These are phyloP conservation scores for Dryadula phaetusa DNA, from an alignment of 2,888 invertebrate species.

Conservation along the genomic window DNA sequence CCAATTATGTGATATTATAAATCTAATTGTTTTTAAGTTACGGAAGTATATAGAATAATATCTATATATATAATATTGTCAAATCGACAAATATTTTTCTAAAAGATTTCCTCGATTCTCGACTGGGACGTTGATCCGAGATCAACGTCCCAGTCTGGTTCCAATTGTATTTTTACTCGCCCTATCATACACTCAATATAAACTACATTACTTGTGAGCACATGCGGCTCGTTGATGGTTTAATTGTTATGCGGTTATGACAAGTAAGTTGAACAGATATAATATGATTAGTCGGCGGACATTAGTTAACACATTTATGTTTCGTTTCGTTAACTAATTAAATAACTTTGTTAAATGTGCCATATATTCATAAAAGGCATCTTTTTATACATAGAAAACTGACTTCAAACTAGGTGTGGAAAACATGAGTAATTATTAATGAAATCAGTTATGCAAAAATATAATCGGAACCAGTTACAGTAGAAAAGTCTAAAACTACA, in stretches of 20 bases:
- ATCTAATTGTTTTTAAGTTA: too few relatives aligned
- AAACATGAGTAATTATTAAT: not conserved
- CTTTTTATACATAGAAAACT: not conserved
- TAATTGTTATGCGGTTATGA: slow-evolving; percentile 44
- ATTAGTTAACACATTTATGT: slow-evolving; percentile 24
- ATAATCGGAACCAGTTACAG: not conserved
- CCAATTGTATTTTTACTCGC: slow-evolving; percentile 55
- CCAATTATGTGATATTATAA: too few relatives aligned
- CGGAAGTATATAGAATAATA: too few relatives aligned
- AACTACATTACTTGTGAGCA: slow-evolving; percentile 35
- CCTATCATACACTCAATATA: slow-evolving; percentile 42
- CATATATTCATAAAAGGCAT: not conserved
- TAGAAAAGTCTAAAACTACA: slow-evolving; percentile 1
- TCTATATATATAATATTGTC: not conserved
- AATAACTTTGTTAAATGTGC: slow-evolving; percentile 21
- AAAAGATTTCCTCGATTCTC: slow-evolving; percentile 54
- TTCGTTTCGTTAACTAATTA: slow-evolving; percentile 27
- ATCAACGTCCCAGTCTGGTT: slow-evolving; percentile 62
- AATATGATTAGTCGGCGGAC: slow-evolving; percentile 17
- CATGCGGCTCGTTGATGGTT: slow-evolving; percentile 37
- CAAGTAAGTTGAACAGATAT: slow-evolving; percentile 40
- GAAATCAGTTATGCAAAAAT: not conserved
- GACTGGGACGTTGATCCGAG: slow-evolving; percentile 72
- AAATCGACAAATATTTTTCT: slow-evolving; percentile 14
- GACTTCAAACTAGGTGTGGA: not conserved